A percentile compares a stretch with the other conserved stretches of the same genome.
Conservation (phyloP, 2,797 vertebrate species). For the Sarcoramphus papa region DNA sequence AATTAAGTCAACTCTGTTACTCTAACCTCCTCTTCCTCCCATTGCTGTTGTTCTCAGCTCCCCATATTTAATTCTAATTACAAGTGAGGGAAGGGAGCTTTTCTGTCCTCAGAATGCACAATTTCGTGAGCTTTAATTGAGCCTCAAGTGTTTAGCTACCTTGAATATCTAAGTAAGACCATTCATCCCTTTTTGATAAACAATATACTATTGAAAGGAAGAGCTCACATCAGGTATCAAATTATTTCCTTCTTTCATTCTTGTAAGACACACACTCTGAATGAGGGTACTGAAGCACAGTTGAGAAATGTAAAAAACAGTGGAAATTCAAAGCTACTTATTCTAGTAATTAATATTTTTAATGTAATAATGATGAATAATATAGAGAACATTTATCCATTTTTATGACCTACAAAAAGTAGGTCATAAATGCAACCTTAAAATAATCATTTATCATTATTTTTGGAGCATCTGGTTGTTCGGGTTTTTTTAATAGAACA, state of each 20-base stretch:
- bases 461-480: neutral
- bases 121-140: neutral
- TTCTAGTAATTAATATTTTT: neutral
- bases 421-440: neutral
- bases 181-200: conserved; percentile 44
- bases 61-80: neutral
- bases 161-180: conserved; percentile 1
- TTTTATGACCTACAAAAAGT: neutral
- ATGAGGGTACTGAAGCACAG: neutral
- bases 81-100: neutral
- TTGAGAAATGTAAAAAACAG: neutral
- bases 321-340: neutral
- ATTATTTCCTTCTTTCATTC: conserved; percentile 24
- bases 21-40: neutral
- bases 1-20: neutral
- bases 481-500: neutral
- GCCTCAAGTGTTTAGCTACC: neutral
- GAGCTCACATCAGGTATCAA: neutral
- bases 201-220: conserved; percentile 8
- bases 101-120: neutral
- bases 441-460: neutral
- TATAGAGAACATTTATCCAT: neutral
- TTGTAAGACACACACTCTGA: neutral
- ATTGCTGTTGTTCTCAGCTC: neutral
- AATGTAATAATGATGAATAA: neutral